A percentile compares a stretch with the other conserved stretches of the same genome.
Evolutionary conservation across 2,113 vertebrate genomes (phyloP).

Genomic region (Pristiophorus japonicus): DNA sequence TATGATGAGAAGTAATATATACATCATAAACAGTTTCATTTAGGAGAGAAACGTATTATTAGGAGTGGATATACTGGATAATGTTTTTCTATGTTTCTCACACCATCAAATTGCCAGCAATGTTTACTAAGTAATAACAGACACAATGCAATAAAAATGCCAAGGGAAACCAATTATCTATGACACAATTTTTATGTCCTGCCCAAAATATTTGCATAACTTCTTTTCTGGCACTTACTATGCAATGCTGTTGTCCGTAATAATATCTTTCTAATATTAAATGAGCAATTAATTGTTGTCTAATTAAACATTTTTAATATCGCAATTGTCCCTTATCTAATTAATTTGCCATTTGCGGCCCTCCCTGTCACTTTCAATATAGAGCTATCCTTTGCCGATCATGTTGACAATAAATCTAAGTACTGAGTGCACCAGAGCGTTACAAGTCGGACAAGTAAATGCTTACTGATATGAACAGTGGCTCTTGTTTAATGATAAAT

Average conservation of each 20-base stretch:
- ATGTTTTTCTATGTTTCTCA: conserved; percentile 5
- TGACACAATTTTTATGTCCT: conserved; percentile 14
- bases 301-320: neutral
- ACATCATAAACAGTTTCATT: neutral
- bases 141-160: neutral
- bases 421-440: neutral
- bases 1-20: neutral
- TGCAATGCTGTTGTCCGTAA: neutral
- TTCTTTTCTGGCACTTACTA: neutral
- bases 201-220: neutral
- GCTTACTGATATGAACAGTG: neutral
- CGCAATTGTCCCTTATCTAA: neutral
- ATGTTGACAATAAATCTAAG: conserved; percentile 15
- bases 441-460: neutral
- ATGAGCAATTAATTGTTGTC: conserved; percentile 13
- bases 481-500: conserved; percentile 1
- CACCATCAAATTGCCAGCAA: conserved; percentile 17
- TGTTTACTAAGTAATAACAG: conserved; percentile 10
- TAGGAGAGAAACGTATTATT: neutral
- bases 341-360: neutral
- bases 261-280: conserved; percentile 15
- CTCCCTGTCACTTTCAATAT: conserved; percentile 10
- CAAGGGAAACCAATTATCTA: neutral
- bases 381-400: neutral
- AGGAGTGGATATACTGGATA: neutral